Base-by-base conservation (phyloP, 1,140 invertebrate species). In the Drosophila ogumai region DNA sequence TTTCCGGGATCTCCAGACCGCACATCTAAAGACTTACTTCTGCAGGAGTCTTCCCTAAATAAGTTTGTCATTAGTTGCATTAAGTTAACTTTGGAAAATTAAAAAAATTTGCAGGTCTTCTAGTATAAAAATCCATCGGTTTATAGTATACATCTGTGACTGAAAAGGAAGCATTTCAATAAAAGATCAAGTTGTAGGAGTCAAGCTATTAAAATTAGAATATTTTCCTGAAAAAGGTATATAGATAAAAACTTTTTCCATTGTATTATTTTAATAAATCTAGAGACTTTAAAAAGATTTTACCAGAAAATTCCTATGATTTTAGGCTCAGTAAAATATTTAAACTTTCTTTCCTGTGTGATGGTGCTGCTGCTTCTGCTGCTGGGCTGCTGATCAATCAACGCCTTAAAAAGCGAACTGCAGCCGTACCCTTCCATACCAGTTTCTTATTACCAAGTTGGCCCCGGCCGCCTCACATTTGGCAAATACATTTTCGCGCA, bases 401-500 rank as follows among this genome's bases (percentile, higher is more conserved):
- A 91, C 87, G 87, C 87, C 87, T 88, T 91, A 79, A 87, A 82
- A 81, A 91, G 68, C 67, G 22, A 50, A 79, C 68, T 79, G 65
- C 65, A 67, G 58, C 66, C 81, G 63, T 44, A 69, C 68, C 68
- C 43, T 57, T 40, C 65, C 69, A 59, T 72, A 59, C 69, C 82
- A 69, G 81, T 90, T 81, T 90, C 81, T 90, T 85, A 81, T 86
- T 90, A 79, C 77, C 76, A 77, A 74, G 43, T 44, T 69, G 25
- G 64, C 50, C 65, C 43, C 66, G n/a, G 40, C 36, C 69, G 71
- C 64, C 59, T 88, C 86, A 68, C 84, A 77, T 82, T 86, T 82
- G 87, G 77, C 88, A 82, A 87, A 90, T 90, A 90, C 65, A 71
- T 91, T 91, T 91, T 91, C 76, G 77, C 87, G 82, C 88, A 81